Evolutionary conservation across 2,888 invertebrate genomes (phyloP), one percentile per base, ranked within the genome.

Genomic region (Amphiduros pacificus): DNA sequence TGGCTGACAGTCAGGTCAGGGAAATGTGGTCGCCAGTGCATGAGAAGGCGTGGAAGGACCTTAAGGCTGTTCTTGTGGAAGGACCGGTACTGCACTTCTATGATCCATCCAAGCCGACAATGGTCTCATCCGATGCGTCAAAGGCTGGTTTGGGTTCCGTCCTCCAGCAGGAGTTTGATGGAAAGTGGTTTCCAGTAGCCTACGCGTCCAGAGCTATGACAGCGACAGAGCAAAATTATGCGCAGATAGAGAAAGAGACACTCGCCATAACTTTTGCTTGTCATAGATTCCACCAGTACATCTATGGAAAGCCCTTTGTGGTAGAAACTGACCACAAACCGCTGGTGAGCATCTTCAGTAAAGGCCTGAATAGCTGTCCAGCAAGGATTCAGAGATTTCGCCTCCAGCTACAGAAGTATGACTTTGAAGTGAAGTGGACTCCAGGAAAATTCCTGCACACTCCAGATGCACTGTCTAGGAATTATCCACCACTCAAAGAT

Each of bases 311-410:
- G 1, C 6, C 17, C 28, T 31, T 44, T 3, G 40, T 20, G 6
- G 48, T 62, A 11, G 59, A 68, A 49, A 66, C 51, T 32, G 68
- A 66, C 27, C 72, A 72, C 57, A 69, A 70, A 44, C 69, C 69
- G 27, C 49, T 71, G 6, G 64, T 68, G 44, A 31, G 41, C 2
- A 67, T 73, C 14, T 17, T 61, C 20, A 60, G 60, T 24, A 71
- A 71, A 28, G 55, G 64, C n/a, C 29, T 70, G 11, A 29, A 44
- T 5, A 50, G 59, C 31, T 66, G 64, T 22, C 68, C 66, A n/a
- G 49, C 41, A 41, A 31, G 72, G 11, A 50, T 73, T 6, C 71
- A 71, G 57, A 31, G 67, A 14, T 71, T 73, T 68, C 28, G 71
- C 6, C 50, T 74, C n/a, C 50, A 61, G n/a, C 29, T 68, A 6